phyloP scores from a whole-genome alignment of 2,113 vertebrate species.

The Turnix velox region DNA sequence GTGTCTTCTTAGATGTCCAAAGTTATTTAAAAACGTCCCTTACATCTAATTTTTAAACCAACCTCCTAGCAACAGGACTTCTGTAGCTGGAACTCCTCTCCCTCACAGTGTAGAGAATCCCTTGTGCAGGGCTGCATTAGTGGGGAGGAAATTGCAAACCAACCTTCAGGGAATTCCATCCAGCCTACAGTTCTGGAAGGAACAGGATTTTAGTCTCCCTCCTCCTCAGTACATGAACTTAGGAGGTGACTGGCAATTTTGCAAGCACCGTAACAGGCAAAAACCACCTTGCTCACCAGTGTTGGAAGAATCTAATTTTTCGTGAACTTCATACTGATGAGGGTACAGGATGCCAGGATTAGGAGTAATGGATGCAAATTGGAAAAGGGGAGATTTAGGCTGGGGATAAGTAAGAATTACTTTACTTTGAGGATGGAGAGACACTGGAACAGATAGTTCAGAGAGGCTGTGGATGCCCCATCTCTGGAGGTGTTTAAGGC shows the following conservation, averaged over 20 bases:
- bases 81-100: neutral
- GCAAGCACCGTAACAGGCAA: neutral
- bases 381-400: too few species aligned
- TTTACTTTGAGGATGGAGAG: too few species aligned
- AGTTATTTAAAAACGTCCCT: neutral
- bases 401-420: too few species aligned
- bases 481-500: too few species aligned
- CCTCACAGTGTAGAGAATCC: neutral
- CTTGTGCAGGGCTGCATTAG: neutral
- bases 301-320: neutral
- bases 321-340: neutral
- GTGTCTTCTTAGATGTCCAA: conserved; percentile 39
- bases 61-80: neutral
- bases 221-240: neutral
- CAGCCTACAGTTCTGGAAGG: neutral
- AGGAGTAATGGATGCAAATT: too few species aligned
- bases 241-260: neutral
- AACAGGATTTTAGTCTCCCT: neutral
- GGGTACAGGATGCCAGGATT: too few species aligned
- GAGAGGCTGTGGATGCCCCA: too few species aligned
- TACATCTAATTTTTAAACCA: neutral
- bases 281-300: neutral
- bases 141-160: neutral
- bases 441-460: too few species aligned
- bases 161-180: neutral